Evolutionary conservation across 1,140 invertebrate species (phyloP).

Genomic region (Atta colombica): DNA sequence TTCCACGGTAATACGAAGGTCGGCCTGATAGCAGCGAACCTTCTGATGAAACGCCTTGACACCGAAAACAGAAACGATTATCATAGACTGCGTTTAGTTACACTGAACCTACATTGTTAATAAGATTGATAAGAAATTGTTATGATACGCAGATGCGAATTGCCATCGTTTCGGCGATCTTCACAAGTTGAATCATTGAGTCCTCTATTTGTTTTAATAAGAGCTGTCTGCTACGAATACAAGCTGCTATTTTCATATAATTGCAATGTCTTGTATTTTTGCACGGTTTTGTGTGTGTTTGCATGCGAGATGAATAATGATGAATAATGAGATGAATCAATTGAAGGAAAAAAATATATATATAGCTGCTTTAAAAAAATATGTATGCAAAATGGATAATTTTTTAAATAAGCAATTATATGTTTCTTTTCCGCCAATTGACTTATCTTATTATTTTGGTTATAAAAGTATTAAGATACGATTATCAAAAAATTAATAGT

Average conservation of each 20-base stretch:
- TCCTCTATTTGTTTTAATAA: constrained; percentile 50
- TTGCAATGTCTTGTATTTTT: background rate
- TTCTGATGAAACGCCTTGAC: constrained; percentile 70
- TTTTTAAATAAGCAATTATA: too few relatives aligned
- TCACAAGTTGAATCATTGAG: background rate
- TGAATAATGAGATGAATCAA: too few relatives aligned
- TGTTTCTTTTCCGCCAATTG: too few relatives aligned
- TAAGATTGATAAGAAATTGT: background rate
- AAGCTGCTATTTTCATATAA: background rate
- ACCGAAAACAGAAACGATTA: constrained; percentile 62
- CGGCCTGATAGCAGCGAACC: constrained; percentile 34
- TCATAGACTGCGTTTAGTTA: constrained; percentile 28
- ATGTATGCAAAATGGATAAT: too few relatives aligned
- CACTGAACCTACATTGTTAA: background rate
- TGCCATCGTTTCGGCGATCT: constrained; percentile 8
- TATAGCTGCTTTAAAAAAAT: too few relatives aligned
- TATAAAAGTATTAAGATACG: too few relatives aligned
- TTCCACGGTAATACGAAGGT: constrained; percentile 62
- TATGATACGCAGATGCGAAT: background rate
- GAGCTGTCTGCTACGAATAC: background rate
- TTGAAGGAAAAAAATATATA: too few relatives aligned
- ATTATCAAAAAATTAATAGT: too few relatives aligned
- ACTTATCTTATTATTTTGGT: too few relatives aligned
- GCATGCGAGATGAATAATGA: too few relatives aligned
- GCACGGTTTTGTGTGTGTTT: background rate